A percentile compares a stretch with the other conserved stretches of the same genome.
These are phyloP conservation scores for Dendroctonus valens DNA, from an alignment of 1,140 invertebrate species.

Conservation along the genomic window DNA sequence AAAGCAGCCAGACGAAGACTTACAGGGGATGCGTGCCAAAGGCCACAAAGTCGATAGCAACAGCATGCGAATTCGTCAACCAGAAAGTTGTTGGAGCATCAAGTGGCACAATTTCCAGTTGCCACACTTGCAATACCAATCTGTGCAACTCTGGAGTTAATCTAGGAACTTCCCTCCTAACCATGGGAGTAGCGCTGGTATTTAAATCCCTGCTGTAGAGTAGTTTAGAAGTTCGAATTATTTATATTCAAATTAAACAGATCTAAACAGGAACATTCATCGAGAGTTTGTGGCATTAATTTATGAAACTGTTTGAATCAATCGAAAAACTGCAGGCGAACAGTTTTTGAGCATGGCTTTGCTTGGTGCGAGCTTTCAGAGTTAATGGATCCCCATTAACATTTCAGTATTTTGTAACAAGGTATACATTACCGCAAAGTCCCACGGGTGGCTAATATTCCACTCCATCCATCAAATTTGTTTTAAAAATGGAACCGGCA, in stretches of 20 bases:
- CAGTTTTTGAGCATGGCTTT: too few relatives aligned
- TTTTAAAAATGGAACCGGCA: constrained; percentile 33
- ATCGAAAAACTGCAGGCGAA: too few relatives aligned
- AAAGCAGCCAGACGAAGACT: constrained; percentile 14
- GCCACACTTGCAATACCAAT: constrained; percentile 20
- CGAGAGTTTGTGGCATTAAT: too few relatives aligned
- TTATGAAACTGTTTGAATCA: too few relatives aligned
- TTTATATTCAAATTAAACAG: too few relatives aligned
- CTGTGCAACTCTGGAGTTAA: constrained; percentile 18
- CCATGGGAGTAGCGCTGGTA: constrained; percentile 4
- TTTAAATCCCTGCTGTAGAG: neutral
- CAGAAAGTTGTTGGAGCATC: constrained; percentile 18
- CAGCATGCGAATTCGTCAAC: constrained; percentile 28
- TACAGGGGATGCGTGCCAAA: constrained; percentile 29
- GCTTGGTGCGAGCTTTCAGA: constrained; percentile 19
- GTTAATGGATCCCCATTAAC: constrained; percentile 36
- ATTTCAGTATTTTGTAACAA: constrained; percentile 37
- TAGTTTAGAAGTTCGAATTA: too few relatives aligned
- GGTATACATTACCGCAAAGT: constrained; percentile 29
- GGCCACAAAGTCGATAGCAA: constrained; percentile 12
- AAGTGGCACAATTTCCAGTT: constrained; percentile 6
- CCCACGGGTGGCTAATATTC: constrained; percentile 28
- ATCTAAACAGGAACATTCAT: too few relatives aligned
- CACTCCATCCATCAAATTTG: constrained; percentile 37
- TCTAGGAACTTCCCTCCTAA: constrained; percentile 3